A percentile compares a stretch with the other conserved stretches of the same genome.
phyloP scores from a whole-genome alignment of 1,140 invertebrate genomes.

The Prorops nasuta region DNA sequence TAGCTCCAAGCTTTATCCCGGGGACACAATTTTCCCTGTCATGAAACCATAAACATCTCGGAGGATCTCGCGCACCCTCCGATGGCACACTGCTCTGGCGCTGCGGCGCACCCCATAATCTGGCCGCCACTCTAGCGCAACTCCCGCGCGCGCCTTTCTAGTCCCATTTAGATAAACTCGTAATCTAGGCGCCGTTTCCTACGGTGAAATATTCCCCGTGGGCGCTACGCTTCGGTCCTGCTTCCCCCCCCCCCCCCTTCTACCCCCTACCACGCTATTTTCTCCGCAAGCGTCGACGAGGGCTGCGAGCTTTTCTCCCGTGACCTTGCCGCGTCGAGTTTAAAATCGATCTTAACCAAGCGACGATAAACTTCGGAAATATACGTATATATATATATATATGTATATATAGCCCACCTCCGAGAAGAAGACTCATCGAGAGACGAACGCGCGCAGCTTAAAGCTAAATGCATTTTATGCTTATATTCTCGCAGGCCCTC shows the following conservation, averaged over 20 bases:
- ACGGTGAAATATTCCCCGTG: constrained; percentile 47
- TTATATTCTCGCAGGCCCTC: too few relatives aligned
- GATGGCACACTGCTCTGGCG: constrained; percentile 1
- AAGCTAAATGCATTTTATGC: too few relatives aligned
- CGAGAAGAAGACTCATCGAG: too few relatives aligned
- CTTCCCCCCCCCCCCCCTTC: too few relatives aligned
- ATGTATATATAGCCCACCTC: too few relatives aligned
- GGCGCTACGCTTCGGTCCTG: constrained; percentile 24
- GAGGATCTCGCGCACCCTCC: too few relatives aligned
- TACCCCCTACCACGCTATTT: too few relatives aligned
- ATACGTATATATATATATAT: too few relatives aligned
- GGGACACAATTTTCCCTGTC: constrained; percentile 47
- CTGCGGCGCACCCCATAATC: constrained; percentile 38
- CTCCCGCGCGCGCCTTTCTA: constrained; percentile 40
- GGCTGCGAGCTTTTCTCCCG: constrained; percentile 26
- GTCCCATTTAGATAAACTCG: constrained; percentile 54
- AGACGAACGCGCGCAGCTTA: too few relatives aligned
- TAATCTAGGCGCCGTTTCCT: constrained; percentile 50
- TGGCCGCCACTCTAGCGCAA: constrained; percentile 35
- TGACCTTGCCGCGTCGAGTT: constrained; percentile 31
- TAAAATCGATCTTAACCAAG: constrained; percentile 33
- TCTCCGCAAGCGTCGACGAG: constrained; percentile 9
- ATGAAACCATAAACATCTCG: constrained; percentile 50
- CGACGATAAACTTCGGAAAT: constrained; percentile 9
- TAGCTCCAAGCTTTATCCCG: constrained; percentile 21